Evolutionary conservation across 2,888 invertebrate genomes (phyloP).

Genomic region (Sphaerophoria taeniata): DNA sequence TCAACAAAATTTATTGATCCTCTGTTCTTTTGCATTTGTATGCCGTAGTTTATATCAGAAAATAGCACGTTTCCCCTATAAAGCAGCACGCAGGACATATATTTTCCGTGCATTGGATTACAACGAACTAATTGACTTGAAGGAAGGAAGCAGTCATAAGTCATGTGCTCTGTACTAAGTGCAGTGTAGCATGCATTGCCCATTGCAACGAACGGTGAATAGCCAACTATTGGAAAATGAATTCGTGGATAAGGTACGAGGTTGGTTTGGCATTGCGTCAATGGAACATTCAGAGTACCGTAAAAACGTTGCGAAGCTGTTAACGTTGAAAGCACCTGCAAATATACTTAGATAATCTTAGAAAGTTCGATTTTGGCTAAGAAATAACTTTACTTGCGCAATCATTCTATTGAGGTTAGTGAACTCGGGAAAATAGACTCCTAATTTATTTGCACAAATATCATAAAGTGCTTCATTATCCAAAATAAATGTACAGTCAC

Average conservation of each 20-base stretch:
- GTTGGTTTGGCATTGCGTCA: constrained; percentile 53
- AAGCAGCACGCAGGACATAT: constrained; percentile 88
- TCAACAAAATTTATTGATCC: constrained; percentile 89
- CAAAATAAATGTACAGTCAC: constrained; percentile 89
- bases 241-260: constrained; percentile 58
- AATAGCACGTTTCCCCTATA: constrained; percentile 87
- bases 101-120: constrained; percentile 86
- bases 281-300: constrained; percentile 40
- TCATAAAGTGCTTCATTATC: constrained; percentile 91
- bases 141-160: constrained; percentile 31
- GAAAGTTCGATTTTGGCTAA: not conserved
- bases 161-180: constrained; percentile 44
- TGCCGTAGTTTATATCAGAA: constrained; percentile 88
- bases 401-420: constrained; percentile 91
- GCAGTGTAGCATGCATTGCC: constrained; percentile 8
- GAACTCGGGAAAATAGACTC: constrained; percentile 91
- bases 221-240: constrained; percentile 56
- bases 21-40: constrained; percentile 88
- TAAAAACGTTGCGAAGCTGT: constrained; percentile 49
- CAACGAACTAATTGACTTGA: constrained; percentile 84
- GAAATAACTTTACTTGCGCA: constrained; percentile 77
- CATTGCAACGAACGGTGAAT: constrained; percentile 40
- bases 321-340: constrained; percentile 42
- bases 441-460: constrained; percentile 89
- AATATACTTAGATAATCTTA: not conserved